Base-by-base conservation (phyloP, 2,113 vertebrate genomes). In the Cervus canadensis region DNA sequence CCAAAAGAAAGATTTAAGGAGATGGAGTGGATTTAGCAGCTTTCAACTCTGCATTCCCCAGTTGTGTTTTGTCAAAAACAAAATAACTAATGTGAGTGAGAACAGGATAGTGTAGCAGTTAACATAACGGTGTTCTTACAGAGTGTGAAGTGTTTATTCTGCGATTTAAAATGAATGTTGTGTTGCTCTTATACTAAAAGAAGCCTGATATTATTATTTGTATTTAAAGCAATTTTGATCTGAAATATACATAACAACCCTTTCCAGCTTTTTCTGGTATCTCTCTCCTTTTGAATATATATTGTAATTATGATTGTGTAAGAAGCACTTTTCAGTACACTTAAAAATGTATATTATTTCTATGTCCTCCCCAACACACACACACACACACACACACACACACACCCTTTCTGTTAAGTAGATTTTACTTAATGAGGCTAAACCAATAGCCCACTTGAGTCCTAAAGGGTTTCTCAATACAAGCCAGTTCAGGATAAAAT, bases 1-100 rank as follows among this genome's bases (percentile, higher is more conserved):
- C 95, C 2, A 4, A 96, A 97, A 62, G 60, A 93, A 97, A 98
- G 52, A 33, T 83, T 83, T 95, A 83, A 91, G 28, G 36, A 98
- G 87, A 59, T 96, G 86, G 28, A 89, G 45, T 56, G 45, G 83
- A 30, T 23, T 76, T 33, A 25, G 28, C 40, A 83, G 17, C 52
- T 94, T 89, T 97, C 64, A 96, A 40, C 62, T 25, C 25, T 40
- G 19, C 84, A 91, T 83, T 94, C 89, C 79, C 89, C 85, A 71
- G 96, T 48, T 43, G 2, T 60, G 25, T 83, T 57, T 36, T 12
- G 25, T 26, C 59, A 81, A 56, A 71, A 97, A 40, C n/a, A 52
- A 87, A 94, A 50, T 13, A 13, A 54, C 1, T 33, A 74, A 28
- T 23, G 2, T 14, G 54, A 62, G 14, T 12, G 14, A 82, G 36